These are phyloP conservation scores for Stictonetta naevosa DNA, from an alignment of 2,113 vertebrate species.

Conservation along the genomic window DNA sequence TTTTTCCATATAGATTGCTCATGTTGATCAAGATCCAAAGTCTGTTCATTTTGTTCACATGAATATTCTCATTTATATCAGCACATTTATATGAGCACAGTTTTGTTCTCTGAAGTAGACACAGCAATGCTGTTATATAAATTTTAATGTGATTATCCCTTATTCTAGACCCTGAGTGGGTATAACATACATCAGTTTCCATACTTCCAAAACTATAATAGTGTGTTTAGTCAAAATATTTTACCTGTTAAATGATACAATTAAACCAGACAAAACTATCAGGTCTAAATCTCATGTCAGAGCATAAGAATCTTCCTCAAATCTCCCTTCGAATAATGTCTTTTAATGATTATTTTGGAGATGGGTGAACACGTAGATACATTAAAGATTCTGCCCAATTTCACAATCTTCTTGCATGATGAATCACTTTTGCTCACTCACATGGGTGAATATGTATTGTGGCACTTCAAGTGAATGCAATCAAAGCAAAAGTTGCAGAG, in stretches of 20 bases:
- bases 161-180: neutral
- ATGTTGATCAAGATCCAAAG: neutral
- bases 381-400: neutral
- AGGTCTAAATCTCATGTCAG: slow-evolving; percentile 41
- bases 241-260: slow-evolving; percentile 21
- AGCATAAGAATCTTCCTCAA: slow-evolving; percentile 20
- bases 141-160: neutral
- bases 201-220: neutral
- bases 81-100: neutral
- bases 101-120: neutral
- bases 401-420: slow-evolving; percentile 16
- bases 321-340: neutral
- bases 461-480: neutral
- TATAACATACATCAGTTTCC: slow-evolving; percentile 32
- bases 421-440: slow-evolving; percentile 27
- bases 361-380: neutral
- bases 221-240: neutral
- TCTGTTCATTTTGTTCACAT: neutral
- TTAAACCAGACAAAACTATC: slow-evolving; percentile 35
- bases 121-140: neutral
- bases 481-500: slow-evolving; percentile 14
- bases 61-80: neutral
- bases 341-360: slow-evolving; percentile 21
- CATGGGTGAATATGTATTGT: neutral
- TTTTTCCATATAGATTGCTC: neutral